Evolutionary conservation across 2,797 vertebrate genomes (phyloP).

Genomic region (Paratrypauchen microcephalus): DNA sequence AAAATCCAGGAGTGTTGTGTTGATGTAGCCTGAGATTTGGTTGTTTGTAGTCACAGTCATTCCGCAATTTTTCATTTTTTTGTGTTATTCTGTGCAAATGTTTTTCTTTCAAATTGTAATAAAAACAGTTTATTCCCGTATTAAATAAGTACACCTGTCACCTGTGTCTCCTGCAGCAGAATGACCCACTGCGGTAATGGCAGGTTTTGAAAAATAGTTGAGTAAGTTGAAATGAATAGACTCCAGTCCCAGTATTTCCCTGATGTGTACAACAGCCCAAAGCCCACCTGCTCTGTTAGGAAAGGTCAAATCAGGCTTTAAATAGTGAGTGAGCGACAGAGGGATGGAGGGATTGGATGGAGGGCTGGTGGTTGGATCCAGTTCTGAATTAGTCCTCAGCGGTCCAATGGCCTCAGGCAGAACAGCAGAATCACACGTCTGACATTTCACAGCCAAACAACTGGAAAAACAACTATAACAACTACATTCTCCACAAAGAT

Average conservation of each 20-base stretch:
- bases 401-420: not conserved
- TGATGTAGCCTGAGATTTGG: too few species aligned
- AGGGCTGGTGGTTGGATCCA: not conserved
- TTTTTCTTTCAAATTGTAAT: too few species aligned
- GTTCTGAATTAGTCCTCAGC: slow-evolving; percentile 12
- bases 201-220: not conserved
- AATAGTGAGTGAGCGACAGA: slow-evolving; percentile 10
- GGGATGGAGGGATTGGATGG: not conserved
- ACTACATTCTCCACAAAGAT: not conserved
- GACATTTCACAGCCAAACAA: slow-evolving; percentile 9
- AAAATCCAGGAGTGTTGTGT: too few species aligned
- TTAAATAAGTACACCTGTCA: too few species aligned
- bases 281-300: slow-evolving; percentile 5
- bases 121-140: too few species aligned
- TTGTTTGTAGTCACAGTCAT: too few species aligned
- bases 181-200: too few species aligned
- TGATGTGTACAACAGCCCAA: slow-evolving; percentile 20
- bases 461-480: not conserved
- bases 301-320: slow-evolving; percentile 39
- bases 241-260: not conserved
- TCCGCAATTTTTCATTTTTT: too few species aligned
- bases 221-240: not conserved
- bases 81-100: too few species aligned
- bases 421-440: slow-evolving; percentile 8
- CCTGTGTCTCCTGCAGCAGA: too few species aligned